Conservation (phyloP, 2,797 vertebrate genomes). For the Trematomus bernacchii region DNA sequence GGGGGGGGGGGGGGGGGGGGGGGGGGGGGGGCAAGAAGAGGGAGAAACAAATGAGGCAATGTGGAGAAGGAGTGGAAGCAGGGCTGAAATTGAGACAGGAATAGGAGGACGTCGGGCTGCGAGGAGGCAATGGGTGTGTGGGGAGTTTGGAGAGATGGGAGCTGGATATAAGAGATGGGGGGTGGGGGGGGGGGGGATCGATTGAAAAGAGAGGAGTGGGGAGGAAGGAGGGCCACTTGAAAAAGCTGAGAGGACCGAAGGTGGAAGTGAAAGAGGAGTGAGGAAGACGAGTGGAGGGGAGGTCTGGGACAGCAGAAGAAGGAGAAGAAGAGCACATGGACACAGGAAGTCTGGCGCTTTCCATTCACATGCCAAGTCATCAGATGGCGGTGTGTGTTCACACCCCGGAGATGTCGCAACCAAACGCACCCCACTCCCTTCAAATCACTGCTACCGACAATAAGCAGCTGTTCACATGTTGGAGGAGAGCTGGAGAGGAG, state of each 20-base stretch:
- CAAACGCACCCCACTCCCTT: constrained; percentile 73
- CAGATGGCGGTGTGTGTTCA: constrained; percentile 80
- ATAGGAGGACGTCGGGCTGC: constrained; percentile 67
- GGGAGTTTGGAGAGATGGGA: constrained; percentile 67
- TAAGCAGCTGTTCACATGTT: constrained; percentile 81
- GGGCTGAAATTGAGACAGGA: constrained; percentile 77
- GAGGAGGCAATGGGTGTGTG: constrained; percentile 57
- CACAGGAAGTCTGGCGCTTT: constrained; percentile 78
- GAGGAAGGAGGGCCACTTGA: constrained; percentile 70
- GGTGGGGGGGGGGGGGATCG: constrained; percentile 56
- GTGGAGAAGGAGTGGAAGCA: constrained; percentile 62
- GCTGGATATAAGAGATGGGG: constrained; percentile 67
- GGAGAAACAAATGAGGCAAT: constrained; percentile 66
- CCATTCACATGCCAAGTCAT: constrained; percentile 79
- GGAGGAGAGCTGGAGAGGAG: constrained; percentile 72
- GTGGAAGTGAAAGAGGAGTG: constrained; percentile 69
- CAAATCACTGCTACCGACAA: constrained; percentile 78
- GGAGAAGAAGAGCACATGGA: constrained; percentile 65
- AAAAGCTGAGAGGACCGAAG: constrained; percentile 66
- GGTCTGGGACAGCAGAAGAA: constrained; percentile 47
- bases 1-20: too few species aligned
- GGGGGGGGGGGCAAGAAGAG: constrained; percentile 27
- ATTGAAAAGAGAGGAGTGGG: constrained; percentile 61
- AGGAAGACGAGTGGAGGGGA: constrained; percentile 31
- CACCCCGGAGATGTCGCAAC: constrained; percentile 79